phyloP scores from a whole-genome alignment of 2,113 vertebrate species.

The Apteryx mantelli region DNA sequence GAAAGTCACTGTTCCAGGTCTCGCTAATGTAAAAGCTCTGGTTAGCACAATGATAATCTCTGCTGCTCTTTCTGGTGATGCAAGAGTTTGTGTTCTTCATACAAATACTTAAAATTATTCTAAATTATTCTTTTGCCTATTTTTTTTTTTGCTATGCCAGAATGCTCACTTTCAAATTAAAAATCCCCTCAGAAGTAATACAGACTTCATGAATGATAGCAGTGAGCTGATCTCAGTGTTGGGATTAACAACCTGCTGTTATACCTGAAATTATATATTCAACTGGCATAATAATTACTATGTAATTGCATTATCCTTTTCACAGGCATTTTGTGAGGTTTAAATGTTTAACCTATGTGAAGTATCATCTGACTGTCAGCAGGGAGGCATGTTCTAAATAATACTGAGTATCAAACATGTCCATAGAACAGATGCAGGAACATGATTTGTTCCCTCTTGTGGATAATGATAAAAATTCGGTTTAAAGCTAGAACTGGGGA shows the following conservation, averaged over 20 bases:
- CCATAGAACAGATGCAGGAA: background rate
- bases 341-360: background rate
- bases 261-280: background rate
- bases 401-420: accelerated
- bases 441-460: background rate
- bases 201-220: background rate
- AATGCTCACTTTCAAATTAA: background rate
- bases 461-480: background rate
- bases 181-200: background rate
- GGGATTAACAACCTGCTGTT: background rate
- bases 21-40: too few relatives aligned
- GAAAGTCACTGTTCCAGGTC: too few relatives aligned
- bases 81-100: too few relatives aligned
- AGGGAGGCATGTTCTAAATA: background rate
- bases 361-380: background rate
- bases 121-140: too few relatives aligned
- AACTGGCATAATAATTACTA: accelerated
- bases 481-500: background rate
- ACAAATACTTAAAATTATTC: too few relatives aligned
- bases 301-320: background rate
- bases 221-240: accelerated
- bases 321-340: accelerated
- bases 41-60: too few relatives aligned
- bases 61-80: too few relatives aligned
- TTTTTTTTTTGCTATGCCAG: too few relatives aligned